Base-by-base conservation (phyloP, 2,888 invertebrate genomes). In the Pherbina coryleti region DNA sequence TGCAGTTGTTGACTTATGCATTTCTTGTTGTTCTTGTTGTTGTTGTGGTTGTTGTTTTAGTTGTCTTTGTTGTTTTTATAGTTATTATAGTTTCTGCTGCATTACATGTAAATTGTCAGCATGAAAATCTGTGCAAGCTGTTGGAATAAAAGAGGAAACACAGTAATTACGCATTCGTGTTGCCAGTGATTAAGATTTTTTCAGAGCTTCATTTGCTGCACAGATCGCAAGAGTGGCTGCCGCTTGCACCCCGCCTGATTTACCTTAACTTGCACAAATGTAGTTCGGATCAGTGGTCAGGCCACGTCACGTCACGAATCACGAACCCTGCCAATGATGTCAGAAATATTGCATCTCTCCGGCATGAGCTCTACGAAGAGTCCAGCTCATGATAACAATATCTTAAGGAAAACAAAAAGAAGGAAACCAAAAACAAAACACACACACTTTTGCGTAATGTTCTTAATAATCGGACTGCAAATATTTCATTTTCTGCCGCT, bases 161-260 rank as follows among this genome's bases (percentile, higher is more conserved):
- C 75, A 70, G 62, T 78, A 78, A 78, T 78, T 78, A 72, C 78
- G 60, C 75, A 60, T 78, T 75, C 78, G 78, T 78, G 78, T 72
- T 78, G 57, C 34, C 57, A 64, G 71, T 75, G 75, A 78, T 78
- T 78, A 78, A 78, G 37, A 75, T 75, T 75, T 74, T 44, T 62
- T 66, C 31, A 64, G 19, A 64, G 71, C 22, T 34, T 62, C 62
- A 64, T 72, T 69, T 44, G 60, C 25, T 49, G 49, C 55, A 71
- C 44, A 57, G 57, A 28, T 57, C 31, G 22, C 57, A 44, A 2
- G 60, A n/a, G 44, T 71, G 19, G 31, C 60, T 49, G 53, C 11
- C 8, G 66, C 14, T 51, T 66, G 14, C 22, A 51, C 5, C 53
- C 60, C n/a, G 25, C 64, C 22, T 49, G 62, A 79, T 70, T 73